phyloP scores from a whole-genome alignment of 1,140 invertebrate species.

The Elymnias hypermnestra region DNA sequence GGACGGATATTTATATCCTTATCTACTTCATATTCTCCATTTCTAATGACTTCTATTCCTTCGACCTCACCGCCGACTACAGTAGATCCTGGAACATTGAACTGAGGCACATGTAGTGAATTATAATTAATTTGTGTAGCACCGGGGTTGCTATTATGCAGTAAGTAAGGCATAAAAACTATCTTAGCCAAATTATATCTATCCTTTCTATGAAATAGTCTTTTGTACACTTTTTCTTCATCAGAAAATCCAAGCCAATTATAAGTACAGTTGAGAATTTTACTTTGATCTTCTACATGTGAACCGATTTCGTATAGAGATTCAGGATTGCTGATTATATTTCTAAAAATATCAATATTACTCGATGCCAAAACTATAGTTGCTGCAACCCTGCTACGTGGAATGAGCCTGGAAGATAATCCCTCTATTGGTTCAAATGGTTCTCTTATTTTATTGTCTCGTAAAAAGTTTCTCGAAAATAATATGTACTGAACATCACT shows the following conservation, averaged over 20 bases:
- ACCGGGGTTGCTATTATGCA: slow-evolving; percentile 89
- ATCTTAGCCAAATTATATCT: slow-evolving; percentile 94
- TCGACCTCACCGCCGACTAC: slow-evolving; percentile 92
- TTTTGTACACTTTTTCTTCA: slow-evolving; percentile 86
- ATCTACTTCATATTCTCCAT: slow-evolving; percentile 90
- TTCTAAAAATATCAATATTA: slow-evolving; percentile 93
- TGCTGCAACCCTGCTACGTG: slow-evolving; percentile 91
- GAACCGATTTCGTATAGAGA: slow-evolving; percentile 96
- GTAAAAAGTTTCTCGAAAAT: slow-evolving; percentile 93
- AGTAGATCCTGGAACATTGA: slow-evolving; percentile 80
- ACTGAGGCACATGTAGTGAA: slow-evolving; percentile 86
- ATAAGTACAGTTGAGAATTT: slow-evolving; percentile 93
- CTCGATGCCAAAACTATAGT: slow-evolving; percentile 92
- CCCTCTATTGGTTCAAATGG: slow-evolving; percentile 84
- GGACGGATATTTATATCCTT: slow-evolving; percentile 94
- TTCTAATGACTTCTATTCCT: slow-evolving; percentile 85
- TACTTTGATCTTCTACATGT: slow-evolving; percentile 95
- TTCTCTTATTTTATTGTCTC: slow-evolving; percentile 91
- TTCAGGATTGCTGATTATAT: slow-evolving; percentile 94
- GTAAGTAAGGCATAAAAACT: slow-evolving; percentile 88
- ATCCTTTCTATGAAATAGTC: slow-evolving; percentile 93
- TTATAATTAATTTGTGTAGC: slow-evolving; percentile 85
- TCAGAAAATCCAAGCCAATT: slow-evolving; percentile 94
- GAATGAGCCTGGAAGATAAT: slow-evolving; percentile 83
- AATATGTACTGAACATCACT: slow-evolving; percentile 86